Conservation (phyloP, 2,797 vertebrate species). For the Graptemys geographica region DNA sequence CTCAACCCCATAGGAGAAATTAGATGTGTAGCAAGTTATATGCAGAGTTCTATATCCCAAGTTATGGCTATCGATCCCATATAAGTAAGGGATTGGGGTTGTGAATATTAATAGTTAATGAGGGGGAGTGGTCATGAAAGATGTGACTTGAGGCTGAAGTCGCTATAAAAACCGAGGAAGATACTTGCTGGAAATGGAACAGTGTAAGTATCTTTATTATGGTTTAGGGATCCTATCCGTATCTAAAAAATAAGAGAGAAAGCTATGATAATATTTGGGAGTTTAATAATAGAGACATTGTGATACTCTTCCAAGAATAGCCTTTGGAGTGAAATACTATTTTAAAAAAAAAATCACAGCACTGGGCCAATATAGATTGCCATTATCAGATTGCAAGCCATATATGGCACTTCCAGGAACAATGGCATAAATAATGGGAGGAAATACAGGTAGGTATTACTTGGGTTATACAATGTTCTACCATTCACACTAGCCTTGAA, state of each 20-base stretch:
- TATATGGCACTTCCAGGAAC: neutral
- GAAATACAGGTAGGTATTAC: neutral
- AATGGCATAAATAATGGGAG: neutral
- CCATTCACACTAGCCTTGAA: neutral
- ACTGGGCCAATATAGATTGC: neutral
- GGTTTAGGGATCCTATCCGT: neutral
- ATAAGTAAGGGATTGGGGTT: neutral
- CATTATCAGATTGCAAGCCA: neutral
- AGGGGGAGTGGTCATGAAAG: neutral
- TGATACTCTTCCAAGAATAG: neutral
- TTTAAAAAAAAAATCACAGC: neutral
- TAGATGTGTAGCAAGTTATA: neutral
- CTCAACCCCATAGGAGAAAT: neutral
- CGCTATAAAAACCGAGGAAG: neutral
- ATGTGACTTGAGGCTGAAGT: neutral
- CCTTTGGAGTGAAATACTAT: fast-evolving
- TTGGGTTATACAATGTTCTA: no score
- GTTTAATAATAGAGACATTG: neutral
- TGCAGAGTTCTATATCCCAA: neutral
- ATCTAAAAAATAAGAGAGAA: neutral
- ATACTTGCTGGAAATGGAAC: neutral
- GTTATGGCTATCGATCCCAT: neutral
- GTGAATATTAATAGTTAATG: neutral
- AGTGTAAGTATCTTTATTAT: fast-evolving
- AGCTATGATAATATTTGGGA: neutral